Percentiles rank a stretch among this genome's conserved stretches.
Conservation (phyloP, 2,113 vertebrate species). For the Podocnemis expansa region DNA sequence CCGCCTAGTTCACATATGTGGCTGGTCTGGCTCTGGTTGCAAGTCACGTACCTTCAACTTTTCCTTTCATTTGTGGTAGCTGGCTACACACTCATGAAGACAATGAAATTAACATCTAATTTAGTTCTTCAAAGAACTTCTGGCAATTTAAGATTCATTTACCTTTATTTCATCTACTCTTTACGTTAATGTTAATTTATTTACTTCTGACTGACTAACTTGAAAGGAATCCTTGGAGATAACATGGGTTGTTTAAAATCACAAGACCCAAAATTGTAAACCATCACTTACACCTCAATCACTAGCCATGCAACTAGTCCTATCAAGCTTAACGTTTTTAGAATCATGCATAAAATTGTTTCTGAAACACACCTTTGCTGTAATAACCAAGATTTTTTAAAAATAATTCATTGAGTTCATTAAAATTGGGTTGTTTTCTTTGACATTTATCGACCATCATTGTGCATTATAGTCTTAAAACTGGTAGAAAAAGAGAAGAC, state of each 20-base stretch:
- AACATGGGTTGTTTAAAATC: not conserved
- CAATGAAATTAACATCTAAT: not conserved
- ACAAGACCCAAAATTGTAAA: not conserved
- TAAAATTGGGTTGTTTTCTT: slow-evolving; percentile 16
- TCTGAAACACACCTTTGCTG: not conserved
- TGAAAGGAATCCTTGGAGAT: not conserved
- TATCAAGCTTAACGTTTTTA: not conserved
- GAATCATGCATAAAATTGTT: not conserved
- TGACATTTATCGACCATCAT: slow-evolving; percentile 41
- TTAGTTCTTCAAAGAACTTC: not conserved
- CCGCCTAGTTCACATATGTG: too few species aligned
- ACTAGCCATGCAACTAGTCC: not conserved
- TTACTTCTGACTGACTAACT: not conserved
- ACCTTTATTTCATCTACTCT: not conserved
- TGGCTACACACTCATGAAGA: not conserved
- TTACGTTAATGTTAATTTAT: not conserved
- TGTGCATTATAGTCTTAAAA: slow-evolving; percentile 57
- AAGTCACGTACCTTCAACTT: not conserved
- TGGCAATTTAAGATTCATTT: not conserved
- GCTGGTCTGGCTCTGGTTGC: too few species aligned
- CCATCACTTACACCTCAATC: not conserved
- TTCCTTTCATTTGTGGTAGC: slow-evolving; percentile 2
- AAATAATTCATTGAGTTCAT: not conserved
- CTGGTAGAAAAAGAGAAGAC: slow-evolving; percentile 71
- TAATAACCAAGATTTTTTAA: not conserved